Evolutionary conservation across 2,888 invertebrate genomes (phyloP).

Genomic region (Hoplodrina blanda): DNA sequence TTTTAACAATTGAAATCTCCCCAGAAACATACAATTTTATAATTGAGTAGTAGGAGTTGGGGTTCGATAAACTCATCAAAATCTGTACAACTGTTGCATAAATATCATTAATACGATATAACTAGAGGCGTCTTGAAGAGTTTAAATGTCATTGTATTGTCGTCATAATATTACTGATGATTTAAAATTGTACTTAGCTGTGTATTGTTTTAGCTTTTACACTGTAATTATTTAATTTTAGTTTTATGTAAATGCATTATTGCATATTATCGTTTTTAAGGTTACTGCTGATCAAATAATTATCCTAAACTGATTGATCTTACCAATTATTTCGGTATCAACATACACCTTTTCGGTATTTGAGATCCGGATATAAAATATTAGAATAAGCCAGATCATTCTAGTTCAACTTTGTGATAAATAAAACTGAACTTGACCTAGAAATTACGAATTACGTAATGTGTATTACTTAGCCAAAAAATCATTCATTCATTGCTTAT

Average conservation of each 20-base stretch:
- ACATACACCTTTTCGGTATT: background rate
- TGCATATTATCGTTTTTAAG: constrained; percentile 1
- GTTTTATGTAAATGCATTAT: constrained; percentile 6
- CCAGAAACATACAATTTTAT: no score
- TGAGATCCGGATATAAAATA: constrained; percentile 1
- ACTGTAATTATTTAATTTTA: background rate
- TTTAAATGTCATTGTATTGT: constrained; percentile 12
- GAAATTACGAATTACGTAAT: constrained; percentile 1
- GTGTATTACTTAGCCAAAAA: constrained; percentile 1
- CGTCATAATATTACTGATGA: constrained; percentile 7
- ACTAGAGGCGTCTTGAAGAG: background rate
- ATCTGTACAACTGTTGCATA: background rate
- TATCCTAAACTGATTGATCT: constrained; percentile 1
- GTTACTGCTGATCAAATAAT: no score
- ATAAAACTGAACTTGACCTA: constrained; percentile 27
- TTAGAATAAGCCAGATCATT: constrained; percentile 17
- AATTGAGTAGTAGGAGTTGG: no score
- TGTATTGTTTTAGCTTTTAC: constrained; percentile 22
- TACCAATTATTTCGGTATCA: background rate
- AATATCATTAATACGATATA: background rate
- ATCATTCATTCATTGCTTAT: constrained; percentile 1
- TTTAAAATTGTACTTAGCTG: background rate
- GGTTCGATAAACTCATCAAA: no score
- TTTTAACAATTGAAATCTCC: background rate
- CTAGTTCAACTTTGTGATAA: background rate